Conservation (phyloP, 2,113 vertebrate genomes). For the Nothoprocta pentlandii region DNA sequence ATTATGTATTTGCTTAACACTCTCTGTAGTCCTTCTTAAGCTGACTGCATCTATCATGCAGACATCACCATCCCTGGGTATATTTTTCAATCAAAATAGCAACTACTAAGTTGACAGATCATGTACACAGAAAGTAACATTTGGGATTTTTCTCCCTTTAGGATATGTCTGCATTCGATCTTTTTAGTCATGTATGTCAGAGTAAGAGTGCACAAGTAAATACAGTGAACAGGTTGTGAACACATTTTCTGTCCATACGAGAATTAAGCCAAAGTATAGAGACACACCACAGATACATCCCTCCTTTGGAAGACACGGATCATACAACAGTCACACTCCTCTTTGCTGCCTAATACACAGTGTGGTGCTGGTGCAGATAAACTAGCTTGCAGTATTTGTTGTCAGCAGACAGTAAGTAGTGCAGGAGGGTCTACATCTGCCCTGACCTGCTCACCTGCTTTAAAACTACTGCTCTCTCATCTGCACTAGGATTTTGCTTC, state of each 20-base stretch:
- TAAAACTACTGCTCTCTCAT: background rate
- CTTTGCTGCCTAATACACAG: background rate
- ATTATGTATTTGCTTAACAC: background rate
- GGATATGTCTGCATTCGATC: background rate
- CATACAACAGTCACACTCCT: background rate
- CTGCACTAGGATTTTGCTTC: background rate
- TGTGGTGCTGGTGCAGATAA: background rate
- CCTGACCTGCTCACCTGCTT: background rate
- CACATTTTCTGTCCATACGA: background rate
- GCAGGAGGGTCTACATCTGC: background rate
- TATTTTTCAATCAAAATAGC: background rate
- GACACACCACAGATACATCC: background rate
- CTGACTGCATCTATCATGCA: background rate
- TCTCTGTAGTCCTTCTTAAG: background rate
- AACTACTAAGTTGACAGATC: background rate
- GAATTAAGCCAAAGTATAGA: background rate
- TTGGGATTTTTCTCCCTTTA: background rate
- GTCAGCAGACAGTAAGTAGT: background rate
- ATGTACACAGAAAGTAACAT: background rate
- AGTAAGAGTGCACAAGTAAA: background rate
- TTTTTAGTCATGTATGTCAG: background rate
- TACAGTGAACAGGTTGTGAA: background rate
- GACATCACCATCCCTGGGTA: background rate
- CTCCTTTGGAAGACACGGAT: background rate
- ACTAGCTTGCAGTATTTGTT: background rate